These are phyloP conservation scores for Nesidiocoris tenuis DNA, from an alignment of 2,888 invertebrate genomes.

Conservation along the genomic window DNA sequence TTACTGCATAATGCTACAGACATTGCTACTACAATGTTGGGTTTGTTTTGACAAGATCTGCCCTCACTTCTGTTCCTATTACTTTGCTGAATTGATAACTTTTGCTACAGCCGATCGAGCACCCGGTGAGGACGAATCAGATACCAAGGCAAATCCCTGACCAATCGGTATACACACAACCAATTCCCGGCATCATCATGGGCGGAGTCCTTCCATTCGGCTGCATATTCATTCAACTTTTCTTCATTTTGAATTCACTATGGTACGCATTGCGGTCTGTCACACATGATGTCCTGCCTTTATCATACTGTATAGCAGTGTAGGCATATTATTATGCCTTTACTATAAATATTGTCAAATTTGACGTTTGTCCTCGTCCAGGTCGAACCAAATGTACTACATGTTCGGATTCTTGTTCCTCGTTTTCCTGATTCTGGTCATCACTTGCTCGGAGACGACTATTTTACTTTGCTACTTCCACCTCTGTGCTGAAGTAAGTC, in stretches of 20 bases:
- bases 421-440: constrained; percentile 94
- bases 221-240: constrained; percentile 97
- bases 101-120: constrained; percentile 77
- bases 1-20: too few relatives aligned
- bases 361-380: too few relatives aligned
- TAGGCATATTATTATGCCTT: too few relatives aligned
- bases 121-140: constrained; percentile 97
- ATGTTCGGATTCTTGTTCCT: constrained; percentile 99
- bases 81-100: background rate
- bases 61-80: too few relatives aligned
- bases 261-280: too few relatives aligned
- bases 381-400: constrained; percentile 93
- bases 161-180: constrained; percentile 95
- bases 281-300: too few relatives aligned
- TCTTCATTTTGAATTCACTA: constrained; percentile 97
- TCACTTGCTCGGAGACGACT: constrained; percentile 99
- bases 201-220: constrained; percentile 98
- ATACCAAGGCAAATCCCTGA: constrained; percentile 98
- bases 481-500: constrained; percentile 87
- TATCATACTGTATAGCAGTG: too few relatives aligned
- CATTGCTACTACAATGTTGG: too few relatives aligned
- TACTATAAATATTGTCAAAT: too few relatives aligned
- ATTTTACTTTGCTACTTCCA: constrained; percentile 98
- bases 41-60: too few relatives aligned
- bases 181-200: constrained; percentile 94